phyloP scores from a whole-genome alignment of 2,113 vertebrate genomes.

The Paracanthobrama guichenoti region DNA sequence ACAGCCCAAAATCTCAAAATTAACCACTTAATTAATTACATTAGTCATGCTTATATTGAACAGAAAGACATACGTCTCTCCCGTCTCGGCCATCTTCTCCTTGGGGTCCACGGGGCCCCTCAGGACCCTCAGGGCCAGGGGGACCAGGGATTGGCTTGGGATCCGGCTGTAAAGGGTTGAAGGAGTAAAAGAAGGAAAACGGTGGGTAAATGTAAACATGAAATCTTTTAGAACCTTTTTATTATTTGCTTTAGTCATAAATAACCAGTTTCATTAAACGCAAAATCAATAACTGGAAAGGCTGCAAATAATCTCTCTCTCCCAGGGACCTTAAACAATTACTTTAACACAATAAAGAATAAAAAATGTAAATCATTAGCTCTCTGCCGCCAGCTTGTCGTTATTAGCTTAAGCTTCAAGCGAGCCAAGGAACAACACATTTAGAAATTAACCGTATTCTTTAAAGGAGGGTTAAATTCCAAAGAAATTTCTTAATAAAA shows the following conservation, averaged over 20 bases:
- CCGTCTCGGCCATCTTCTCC: conserved; percentile 79
- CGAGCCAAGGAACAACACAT: neutral
- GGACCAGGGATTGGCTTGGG: conserved; percentile 72
- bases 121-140: conserved; percentile 69
- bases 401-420: conserved; percentile 12
- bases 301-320: neutral
- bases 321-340: neutral
- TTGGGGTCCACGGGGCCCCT: conserved; percentile 69
- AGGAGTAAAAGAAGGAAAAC: conserved; percentile 41
- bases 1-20: neutral
- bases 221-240: neutral
- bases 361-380: neutral
- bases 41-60: neutral
- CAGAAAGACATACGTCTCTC: conserved; percentile 71
- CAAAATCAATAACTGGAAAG: conserved; percentile 1
- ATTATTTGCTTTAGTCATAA: neutral
- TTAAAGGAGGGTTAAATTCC: neutral
- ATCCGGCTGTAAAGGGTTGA: conserved; percentile 68
- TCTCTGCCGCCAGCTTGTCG: neutral
- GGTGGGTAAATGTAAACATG: neutral
- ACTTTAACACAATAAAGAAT: neutral
- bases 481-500: neutral
- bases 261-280: neutral
- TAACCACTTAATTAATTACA: neutral
- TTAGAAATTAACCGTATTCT: neutral